Evolutionary conservation across 2,797 vertebrate species (phyloP), one percentile per base, ranked within the genome.

Genomic region (Catharus ustulatus): DNA sequence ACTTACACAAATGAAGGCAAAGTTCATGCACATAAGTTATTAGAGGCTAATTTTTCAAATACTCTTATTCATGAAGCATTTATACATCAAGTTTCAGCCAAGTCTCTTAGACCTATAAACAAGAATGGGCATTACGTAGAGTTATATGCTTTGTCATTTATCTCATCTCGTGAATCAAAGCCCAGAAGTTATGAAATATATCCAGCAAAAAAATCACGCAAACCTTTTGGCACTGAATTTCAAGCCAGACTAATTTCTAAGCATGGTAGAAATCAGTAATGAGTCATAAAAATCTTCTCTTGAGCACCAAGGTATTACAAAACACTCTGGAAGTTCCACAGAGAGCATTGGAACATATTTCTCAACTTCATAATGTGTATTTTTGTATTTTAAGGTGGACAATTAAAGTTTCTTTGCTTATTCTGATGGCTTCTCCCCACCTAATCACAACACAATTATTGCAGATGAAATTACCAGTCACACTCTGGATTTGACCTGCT

Each of bases 1-100:
- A 64, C 77, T 86, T 87, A 55, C 63, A 72, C 22, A 95, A 96
- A 94, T 73, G 43, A 95, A 95, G 71, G 76, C 45, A 52, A 92
- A 89, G 68, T 71, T 94, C 32, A 90, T 58, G 43, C 69, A 76
- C 40, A 79, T 12, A 45, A 55, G 6, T 76, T 82, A 79, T 81
- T 91, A 69, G 17, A 57, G 38, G 63, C 11, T 83, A 69, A 54
- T 92, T 94, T 94, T 88, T 90, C 42, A 58, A 73, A 72, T 46
- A 34, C 11, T 55, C 57, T 90, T 76, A 58, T 69, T 68, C 51
- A 48, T 48, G 21, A 15, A 89, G 11, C 11, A 21, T 84, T 94
- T 81, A 71, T 30, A n/a, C 5, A 84, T 77, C 36, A 58, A n/a
- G 62, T 84, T 91, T 68, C 54, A 86, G 34, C 18, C 45, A 90